Base-by-base conservation (phyloP, 1,140 invertebrate genomes). In the Drosophila suzukii region DNA sequence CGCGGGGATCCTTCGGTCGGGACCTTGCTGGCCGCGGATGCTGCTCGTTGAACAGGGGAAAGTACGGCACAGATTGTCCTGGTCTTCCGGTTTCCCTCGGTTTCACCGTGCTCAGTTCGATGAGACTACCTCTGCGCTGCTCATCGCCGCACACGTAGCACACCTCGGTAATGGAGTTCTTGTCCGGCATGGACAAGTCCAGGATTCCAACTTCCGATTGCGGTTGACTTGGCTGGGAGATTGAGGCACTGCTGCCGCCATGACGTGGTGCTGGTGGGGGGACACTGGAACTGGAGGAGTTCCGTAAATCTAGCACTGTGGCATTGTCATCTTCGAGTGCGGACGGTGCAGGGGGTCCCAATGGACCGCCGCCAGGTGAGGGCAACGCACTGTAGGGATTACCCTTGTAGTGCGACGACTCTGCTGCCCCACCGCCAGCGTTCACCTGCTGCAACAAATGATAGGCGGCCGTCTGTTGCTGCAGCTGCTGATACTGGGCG, bases 61-160 rank as follows among this genome's bases (percentile, higher is more conserved):
- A 98, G 92, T 96, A 97, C 13, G 97, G 67, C 24, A 66, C 50
- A 72, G 94, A 93, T 73, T 90, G 93, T 58, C 93, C 92, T 12
- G 68, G 82, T 27, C 65, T n/a, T 7, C 88, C 80, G 0, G 62
- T 53, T 56, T 94, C 94, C 90, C 94, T 94, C 3, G 94, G 93
- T 89, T 93, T 93, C 58, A 94, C 93, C 41, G 94, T 94, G 78
- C 93, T 93, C 43, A 94, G 91, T 77, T 94, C 94, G 59, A 92
- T 94, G 24, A 98, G 93, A 65, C 96, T 96, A 39, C 97, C 97
- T 59, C 96, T 94, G 63, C 95, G 95, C 88, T 96, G 96, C 92
- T 97, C 96, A 90, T 97, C 96, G n/a, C 97, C 97, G 92, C 97
- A 98, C 11, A 97, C 95, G 91, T 97, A 97, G 92, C 96, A 97